These are phyloP conservation scores for Botia kubotai DNA, from an alignment of 2,797 vertebrate genomes.

Conservation along the genomic window DNA sequence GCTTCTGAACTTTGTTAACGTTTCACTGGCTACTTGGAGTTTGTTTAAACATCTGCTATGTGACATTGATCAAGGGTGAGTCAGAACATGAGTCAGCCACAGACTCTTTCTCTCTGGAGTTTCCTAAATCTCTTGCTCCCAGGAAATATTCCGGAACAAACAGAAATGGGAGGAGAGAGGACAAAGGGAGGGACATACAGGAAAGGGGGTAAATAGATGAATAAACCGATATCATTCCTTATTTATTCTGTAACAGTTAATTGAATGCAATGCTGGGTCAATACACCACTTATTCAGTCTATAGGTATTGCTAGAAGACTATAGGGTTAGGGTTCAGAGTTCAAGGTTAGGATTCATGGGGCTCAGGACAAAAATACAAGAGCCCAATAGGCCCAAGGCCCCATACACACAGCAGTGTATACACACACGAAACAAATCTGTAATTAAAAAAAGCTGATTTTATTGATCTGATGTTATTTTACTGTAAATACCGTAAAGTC, in stretches of 20 bases:
- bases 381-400: too few relatives aligned
- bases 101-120: slow-evolving; percentile 71
- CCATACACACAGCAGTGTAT: too few relatives aligned
- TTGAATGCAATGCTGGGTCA: neutral
- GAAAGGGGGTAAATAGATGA: slow-evolving; percentile 21
- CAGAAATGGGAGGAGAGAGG: slow-evolving; percentile 42
- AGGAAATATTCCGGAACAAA: slow-evolving; percentile 60
- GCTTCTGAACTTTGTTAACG: neutral
- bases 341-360: too few relatives aligned
- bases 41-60: slow-evolving; percentile 10
- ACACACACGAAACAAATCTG: too few relatives aligned
- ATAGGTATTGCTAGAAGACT: neutral
- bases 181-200: slow-evolving; percentile 28
- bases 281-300: neutral
- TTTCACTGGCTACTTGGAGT: neutral
- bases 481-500: too few relatives aligned
- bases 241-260: slow-evolving; percentile 3
- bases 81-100: slow-evolving; percentile 45
- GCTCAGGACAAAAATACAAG: too few relatives aligned
- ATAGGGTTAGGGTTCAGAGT: too few relatives aligned
- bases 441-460: too few relatives aligned
- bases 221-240: slow-evolving; percentile 26
- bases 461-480: too few relatives aligned
- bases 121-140: slow-evolving; percentile 75
- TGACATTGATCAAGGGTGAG: slow-evolving; percentile 28